A percentile compares a stretch with the other conserved stretches of the same genome.
These are phyloP conservation scores for Tetranychus truncatus DNA, from an alignment of 2,888 invertebrate genomes.

Conservation along the genomic window DNA sequence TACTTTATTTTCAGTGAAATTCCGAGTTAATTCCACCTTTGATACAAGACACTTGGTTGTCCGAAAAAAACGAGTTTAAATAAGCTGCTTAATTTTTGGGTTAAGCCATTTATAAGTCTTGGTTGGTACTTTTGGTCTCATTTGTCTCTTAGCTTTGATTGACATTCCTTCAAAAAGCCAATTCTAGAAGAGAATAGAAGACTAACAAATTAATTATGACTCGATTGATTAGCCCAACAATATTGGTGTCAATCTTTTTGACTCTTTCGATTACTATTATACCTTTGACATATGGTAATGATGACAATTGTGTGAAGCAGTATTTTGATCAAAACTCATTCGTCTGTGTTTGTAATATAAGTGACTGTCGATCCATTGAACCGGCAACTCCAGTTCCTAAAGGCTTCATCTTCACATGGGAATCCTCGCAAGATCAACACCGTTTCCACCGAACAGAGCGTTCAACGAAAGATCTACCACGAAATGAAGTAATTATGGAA, in stretches of 20 bases:
- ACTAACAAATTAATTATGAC: too few relatives aligned
- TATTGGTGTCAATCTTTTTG: not conserved
- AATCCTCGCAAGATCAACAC: not conserved
- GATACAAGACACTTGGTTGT: too few relatives aligned
- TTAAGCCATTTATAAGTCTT: too few relatives aligned
- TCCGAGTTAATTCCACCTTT: not conserved
- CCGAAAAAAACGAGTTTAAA: too few relatives aligned
- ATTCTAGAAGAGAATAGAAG: too few relatives aligned
- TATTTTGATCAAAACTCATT: not conserved
- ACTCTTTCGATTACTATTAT: not conserved
- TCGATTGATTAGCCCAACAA: too few relatives aligned
- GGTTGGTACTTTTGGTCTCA: too few relatives aligned
- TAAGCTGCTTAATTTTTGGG: too few relatives aligned
- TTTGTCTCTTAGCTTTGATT: too few relatives aligned
- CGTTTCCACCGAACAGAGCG: not conserved
- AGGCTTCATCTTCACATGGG: not conserved
- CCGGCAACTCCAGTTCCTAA: not conserved
- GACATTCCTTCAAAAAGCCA: too few relatives aligned
- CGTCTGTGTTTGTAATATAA: not conserved
- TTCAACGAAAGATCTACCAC: not conserved
- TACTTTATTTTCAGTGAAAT: not conserved
- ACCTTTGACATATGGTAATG: not conserved
- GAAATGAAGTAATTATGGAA: not conserved
- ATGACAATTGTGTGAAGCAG: not conserved
- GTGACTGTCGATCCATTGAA: not conserved